Evolutionary conservation across 2,797 vertebrate genomes (phyloP).

Genomic region (Lindbergichthys nudifrons): DNA sequence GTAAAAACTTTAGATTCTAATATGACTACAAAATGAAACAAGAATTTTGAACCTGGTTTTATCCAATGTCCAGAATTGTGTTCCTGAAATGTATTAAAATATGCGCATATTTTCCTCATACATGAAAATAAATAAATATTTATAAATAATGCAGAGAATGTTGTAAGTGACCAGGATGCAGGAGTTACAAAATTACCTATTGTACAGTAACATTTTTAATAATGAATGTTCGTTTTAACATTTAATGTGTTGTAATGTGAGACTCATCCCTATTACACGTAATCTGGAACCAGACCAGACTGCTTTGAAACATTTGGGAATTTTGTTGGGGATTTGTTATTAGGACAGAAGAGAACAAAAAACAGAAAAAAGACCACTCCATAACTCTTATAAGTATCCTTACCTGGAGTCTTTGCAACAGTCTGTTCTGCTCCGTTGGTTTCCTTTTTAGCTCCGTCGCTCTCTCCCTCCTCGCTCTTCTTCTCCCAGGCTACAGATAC

Average conservation of each 20-base stretch:
- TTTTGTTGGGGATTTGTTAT: neutral
- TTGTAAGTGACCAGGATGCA: too few relatives aligned
- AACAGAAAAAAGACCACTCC: neutral
- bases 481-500: neutral
- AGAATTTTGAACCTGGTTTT: too few relatives aligned
- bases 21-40: too few relatives aligned
- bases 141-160: too few relatives aligned
- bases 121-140: too few relatives aligned
- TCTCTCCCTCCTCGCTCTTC: constrained; percentile 5
- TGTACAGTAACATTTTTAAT: neutral
- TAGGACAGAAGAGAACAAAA: neutral
- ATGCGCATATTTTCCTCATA: too few relatives aligned
- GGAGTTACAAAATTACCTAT: too few relatives aligned
- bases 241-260: neutral
- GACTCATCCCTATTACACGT: neutral
- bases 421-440: neutral
- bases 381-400: neutral
- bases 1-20: too few relatives aligned
- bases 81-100: too few relatives aligned
- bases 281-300: neutral
- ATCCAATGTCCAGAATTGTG: too few relatives aligned
- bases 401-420: constrained; percentile 1
- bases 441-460: neutral
- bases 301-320: neutral
- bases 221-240: neutral